A percentile compares a stretch with the other conserved stretches of the same genome.
Conservation (phyloP, 2,113 vertebrate species). For the Hippocampus comes region DNA sequence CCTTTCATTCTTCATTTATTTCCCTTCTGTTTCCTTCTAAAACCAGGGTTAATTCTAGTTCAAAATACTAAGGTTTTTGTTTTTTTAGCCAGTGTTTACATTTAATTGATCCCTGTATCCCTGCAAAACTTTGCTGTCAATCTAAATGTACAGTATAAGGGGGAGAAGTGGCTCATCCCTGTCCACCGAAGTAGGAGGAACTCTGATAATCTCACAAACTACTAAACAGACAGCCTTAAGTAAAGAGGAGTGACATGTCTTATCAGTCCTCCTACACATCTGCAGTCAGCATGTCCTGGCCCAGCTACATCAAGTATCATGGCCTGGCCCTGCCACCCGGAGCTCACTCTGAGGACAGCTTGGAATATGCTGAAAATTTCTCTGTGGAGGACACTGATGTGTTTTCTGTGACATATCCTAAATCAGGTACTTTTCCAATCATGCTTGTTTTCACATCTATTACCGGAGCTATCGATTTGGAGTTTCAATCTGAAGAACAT, state of each 20-base stretch:
- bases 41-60: too few relatives aligned
- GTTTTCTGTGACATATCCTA: conserved; percentile 73
- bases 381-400: conserved; percentile 65
- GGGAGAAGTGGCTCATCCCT: neutral
- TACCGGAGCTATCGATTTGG: neutral
- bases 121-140: neutral
- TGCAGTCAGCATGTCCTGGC: conserved; percentile 23
- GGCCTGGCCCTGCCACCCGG: conserved; percentile 45
- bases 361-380: conserved; percentile 62
- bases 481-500: neutral
- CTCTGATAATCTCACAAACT: neutral
- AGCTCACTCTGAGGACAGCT: conserved; percentile 58
- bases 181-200: neutral
- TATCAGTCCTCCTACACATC: neutral
- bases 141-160: neutral
- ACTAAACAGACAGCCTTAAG: neutral
- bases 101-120: neutral
- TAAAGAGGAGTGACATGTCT: neutral
- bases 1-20: too few relatives aligned
- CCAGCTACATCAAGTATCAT: conserved; percentile 38
- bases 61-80: too few relatives aligned
- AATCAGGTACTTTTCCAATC: conserved; percentile 57
- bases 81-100: too few relatives aligned
- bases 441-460: neutral
- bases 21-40: too few relatives aligned